Evolutionary conservation across 2,888 invertebrate species (phyloP).

Genomic region (Leucania comma): DNA sequence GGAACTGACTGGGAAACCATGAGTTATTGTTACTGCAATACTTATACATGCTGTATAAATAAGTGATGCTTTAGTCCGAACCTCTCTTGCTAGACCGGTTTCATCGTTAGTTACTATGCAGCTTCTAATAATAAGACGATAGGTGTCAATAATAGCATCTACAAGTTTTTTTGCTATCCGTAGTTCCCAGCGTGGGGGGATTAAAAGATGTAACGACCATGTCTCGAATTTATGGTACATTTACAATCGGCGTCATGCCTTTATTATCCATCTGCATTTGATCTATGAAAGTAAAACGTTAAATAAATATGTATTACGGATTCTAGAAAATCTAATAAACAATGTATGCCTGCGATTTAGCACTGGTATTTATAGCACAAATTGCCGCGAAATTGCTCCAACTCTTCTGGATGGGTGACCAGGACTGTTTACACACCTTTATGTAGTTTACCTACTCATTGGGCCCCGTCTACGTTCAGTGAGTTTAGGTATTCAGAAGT

Average conservation of each 20-base stretch:
- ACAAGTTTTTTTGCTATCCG: slow-evolving; percentile 36
- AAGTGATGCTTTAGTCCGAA: slow-evolving; percentile 25
- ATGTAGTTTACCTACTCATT: slow-evolving; percentile 1
- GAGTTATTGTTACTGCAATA: slow-evolving; percentile 44
- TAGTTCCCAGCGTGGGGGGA: slow-evolving; percentile 1
- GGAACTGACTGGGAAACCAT: slow-evolving; percentile 34
- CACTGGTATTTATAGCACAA: slow-evolving; percentile 23
- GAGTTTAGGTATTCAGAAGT: slow-evolving; percentile 5
- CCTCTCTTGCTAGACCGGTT: slow-evolving; percentile 34
- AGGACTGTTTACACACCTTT: slow-evolving; percentile 3
- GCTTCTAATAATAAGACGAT: slow-evolving; percentile 43
- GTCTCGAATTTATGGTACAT: slow-evolving; percentile 19
- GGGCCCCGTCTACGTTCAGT: background rate
- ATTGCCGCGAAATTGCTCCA: slow-evolving; percentile 26
- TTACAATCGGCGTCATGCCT: slow-evolving; percentile 22
- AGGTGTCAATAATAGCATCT: slow-evolving; percentile 48
- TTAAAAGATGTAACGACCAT: slow-evolving; percentile 1
- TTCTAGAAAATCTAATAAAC: slow-evolving; percentile 51
- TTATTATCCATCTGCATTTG: slow-evolving; percentile 33
- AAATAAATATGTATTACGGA: slow-evolving; percentile 34
- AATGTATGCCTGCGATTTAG: slow-evolving; percentile 22
- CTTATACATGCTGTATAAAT: slow-evolving; percentile 24
- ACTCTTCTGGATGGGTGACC: slow-evolving; percentile 26
- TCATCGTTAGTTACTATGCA: slow-evolving; percentile 41
- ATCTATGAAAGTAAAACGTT: slow-evolving; percentile 15